Base-by-base conservation (phyloP, 2,888 invertebrate species). In the Parnassius apollo region DNA sequence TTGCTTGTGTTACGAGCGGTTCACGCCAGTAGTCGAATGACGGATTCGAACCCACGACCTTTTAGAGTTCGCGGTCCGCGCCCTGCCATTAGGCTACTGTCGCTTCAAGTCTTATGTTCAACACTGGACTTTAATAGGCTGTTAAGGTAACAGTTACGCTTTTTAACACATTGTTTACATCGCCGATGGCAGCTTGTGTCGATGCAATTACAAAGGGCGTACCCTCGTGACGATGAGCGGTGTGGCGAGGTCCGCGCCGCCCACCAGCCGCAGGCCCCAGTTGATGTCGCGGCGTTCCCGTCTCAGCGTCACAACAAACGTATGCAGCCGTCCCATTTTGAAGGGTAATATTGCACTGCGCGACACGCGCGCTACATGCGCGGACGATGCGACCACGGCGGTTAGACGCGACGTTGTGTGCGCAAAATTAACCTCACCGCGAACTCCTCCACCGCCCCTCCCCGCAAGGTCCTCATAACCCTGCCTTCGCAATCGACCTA, bases 171-270 rank as follows among this genome's bases (percentile, higher is more conserved):
- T 44, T 45, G 46, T 46, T 46, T 46, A 46, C 46, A 46, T n/a
- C 12, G 46, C n/a, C 10, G 11, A 4, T 7, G 11, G 46, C n/a
- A 11, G 46, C 2, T 46, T n/a, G 11, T 46, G 55, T 55, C 45
- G 13, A 22, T 18, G 25, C 55, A 25, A 62, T 64, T 55, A 42
- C 53, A 56, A 64, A 69, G 69, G 72, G 71, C 79, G 81, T 94
- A 97, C 97, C 95, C 95, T 95, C 71, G 97, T 97, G 83, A 98
- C 95, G 85, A 97, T 95, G 82, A 98, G 94, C 67, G 97, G 97
- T 59, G 96, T 95, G 80, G 96, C 95, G 77, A 97, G 94, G 92
- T 97, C 97, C 70, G 95, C 94, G 74, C 97, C 97, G 74, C 97
- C 97, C 70, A 96, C 96, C 73, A 97, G 93, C 75, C 97, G 94